Conservation (phyloP, 2,888 invertebrate species). For the Cyrtodaria siliqua region DNA sequence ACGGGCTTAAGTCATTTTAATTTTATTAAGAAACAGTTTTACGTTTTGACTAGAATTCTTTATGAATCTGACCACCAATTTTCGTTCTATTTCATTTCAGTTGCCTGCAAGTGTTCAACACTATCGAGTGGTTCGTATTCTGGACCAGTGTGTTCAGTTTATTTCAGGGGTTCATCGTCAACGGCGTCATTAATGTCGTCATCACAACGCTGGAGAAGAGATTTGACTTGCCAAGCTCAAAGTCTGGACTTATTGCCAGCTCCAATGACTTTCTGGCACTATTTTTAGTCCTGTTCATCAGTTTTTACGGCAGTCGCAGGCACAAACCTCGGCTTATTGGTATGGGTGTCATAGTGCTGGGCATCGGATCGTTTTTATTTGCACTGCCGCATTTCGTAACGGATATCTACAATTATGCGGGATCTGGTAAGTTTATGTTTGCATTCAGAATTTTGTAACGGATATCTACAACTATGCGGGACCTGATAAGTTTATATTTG, state of each 20-base stretch:
- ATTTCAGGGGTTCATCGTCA: slow-evolving; percentile 67
- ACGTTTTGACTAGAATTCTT: no score
- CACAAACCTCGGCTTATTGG: slow-evolving; percentile 70
- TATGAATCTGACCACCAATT: no score
- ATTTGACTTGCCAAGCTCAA: slow-evolving; percentile 68
- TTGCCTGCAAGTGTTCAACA: slow-evolving; percentile 64
- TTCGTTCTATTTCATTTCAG: no score
- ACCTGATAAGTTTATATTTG: no score
- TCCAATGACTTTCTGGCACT: slow-evolving; percentile 71
- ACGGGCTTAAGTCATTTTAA: no score
- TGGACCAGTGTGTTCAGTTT: slow-evolving; percentile 66
- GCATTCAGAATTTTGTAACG: no score
- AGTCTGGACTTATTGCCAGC: slow-evolving; percentile 67
- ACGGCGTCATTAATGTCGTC: slow-evolving; percentile 68
- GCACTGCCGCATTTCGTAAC: slow-evolving; percentile 66
- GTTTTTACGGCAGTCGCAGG: slow-evolving; percentile 67
- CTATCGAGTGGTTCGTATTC: slow-evolving; percentile 68
- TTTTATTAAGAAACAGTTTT: no score
- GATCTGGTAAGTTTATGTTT: slow-evolving; percentile 49
- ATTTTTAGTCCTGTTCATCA: slow-evolving; percentile 64
- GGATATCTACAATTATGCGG: slow-evolving; percentile 53
- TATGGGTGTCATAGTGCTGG: slow-evolving; percentile 62
- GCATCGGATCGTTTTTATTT: slow-evolving; percentile 68
- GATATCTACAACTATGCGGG: no score
- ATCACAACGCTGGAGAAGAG: slow-evolving; percentile 67